phyloP scores from a whole-genome alignment of 2,113 vertebrate genomes.

The Phyllostomus hastatus region DNA sequence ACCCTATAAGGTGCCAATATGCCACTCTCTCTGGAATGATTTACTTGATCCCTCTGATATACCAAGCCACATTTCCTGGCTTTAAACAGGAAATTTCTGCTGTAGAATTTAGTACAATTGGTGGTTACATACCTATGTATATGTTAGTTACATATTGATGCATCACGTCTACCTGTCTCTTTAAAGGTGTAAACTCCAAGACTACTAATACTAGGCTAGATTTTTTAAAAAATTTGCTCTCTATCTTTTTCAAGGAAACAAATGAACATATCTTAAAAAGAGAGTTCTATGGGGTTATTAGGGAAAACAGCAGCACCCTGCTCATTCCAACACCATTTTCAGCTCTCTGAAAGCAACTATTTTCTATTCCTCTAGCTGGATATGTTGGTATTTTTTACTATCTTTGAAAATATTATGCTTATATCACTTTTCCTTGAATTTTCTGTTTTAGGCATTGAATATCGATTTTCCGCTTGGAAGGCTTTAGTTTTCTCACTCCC shows the following conservation, averaged over 20 bases:
- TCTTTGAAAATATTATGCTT: background rate
- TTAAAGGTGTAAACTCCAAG: background rate
- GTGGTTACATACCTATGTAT: background rate
- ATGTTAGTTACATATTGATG: background rate
- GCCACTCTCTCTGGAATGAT: background rate
- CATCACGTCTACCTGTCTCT: background rate
- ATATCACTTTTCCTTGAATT: background rate
- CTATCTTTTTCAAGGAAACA: background rate
- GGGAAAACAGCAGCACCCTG: background rate
- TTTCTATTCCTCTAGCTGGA: background rate
- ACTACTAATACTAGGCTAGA: background rate
- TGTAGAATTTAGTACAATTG: background rate
- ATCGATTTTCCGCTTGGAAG: background rate
- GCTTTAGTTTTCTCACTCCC: background rate
- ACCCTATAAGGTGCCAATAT: background rate
- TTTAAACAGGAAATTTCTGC: background rate
- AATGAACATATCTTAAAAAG: background rate
- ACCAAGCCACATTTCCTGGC: background rate
- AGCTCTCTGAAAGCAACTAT: background rate
- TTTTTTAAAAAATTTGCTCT: background rate
- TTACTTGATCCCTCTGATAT: background rate
- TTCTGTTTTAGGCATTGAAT: background rate
- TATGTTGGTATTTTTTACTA: background rate
- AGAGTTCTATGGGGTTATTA: background rate
- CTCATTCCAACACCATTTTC: background rate